These are phyloP conservation scores for Thunnus albacares DNA, from an alignment of 2,797 vertebrate species.

Conservation along the genomic window DNA sequence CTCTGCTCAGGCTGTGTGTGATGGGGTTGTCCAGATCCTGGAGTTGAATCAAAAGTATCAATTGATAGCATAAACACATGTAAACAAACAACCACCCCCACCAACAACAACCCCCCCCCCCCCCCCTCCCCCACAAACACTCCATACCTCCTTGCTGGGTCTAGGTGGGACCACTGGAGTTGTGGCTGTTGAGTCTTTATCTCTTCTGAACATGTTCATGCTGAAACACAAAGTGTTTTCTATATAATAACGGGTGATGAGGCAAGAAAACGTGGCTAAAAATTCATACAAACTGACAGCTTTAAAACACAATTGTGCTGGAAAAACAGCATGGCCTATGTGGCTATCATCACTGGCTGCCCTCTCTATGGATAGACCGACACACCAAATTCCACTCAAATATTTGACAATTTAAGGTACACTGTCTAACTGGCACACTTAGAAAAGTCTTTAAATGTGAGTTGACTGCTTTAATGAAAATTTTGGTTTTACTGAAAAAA, in stretches of 20 bases:
- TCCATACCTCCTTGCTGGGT: slow-evolving; percentile 61
- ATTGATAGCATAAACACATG: background rate
- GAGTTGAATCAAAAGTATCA: background rate
- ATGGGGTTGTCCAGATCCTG: slow-evolving; percentile 64
- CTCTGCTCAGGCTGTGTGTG: slow-evolving; percentile 20
- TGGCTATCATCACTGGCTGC: background rate
- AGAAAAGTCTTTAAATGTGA: fast-evolving
- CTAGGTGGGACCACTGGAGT: slow-evolving; percentile 56
- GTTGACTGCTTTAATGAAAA: background rate
- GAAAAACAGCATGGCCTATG: no score
- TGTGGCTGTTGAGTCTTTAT: slow-evolving; percentile 30
- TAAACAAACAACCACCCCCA: background rate
- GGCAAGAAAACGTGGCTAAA: background rate
- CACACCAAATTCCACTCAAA: background rate
- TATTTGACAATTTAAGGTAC: background rate
- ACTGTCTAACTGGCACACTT: fast-evolving
- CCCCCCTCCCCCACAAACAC: background rate
- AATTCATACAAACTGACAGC: background rate
- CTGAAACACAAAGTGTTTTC: slow-evolving; percentile 36
- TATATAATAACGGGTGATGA: background rate
- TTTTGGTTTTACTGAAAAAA: fast-evolving
- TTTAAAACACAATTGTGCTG: no score
- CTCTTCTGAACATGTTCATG: slow-evolving; percentile 69
- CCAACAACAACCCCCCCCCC: no score
- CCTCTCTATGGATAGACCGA: background rate